A percentile compares a stretch with the other conserved stretches of the same genome.
phyloP scores from a whole-genome alignment of 2,113 vertebrate species.

The Rhinolophus ferrumequinum region DNA sequence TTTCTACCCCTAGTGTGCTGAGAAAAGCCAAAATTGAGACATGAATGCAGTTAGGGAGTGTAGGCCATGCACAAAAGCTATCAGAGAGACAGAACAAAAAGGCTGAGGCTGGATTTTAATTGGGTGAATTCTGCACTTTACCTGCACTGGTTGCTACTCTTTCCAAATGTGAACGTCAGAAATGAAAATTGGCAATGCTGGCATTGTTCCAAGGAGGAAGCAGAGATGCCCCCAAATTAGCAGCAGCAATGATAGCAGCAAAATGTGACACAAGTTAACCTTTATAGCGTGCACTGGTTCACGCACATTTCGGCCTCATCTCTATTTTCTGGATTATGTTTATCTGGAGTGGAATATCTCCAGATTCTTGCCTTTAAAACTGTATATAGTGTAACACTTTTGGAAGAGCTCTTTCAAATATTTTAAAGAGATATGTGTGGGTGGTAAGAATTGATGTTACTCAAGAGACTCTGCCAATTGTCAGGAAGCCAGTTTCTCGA shows the following conservation, averaged over 20 bases:
- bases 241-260: neutral
- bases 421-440: slow-evolving; percentile 2
- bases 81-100: neutral
- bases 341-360: neutral
- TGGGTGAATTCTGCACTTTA: neutral
- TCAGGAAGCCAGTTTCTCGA: slow-evolving; percentile 21
- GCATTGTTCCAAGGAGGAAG: neutral
- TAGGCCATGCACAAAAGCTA: neutral
- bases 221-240: neutral
- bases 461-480: slow-evolving; percentile 4
- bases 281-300: neutral
- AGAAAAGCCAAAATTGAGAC: neutral
- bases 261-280: neutral
- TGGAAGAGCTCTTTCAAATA: slow-evolving; percentile 28
- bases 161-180: slow-evolving; percentile 7
- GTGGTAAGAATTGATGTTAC: slow-evolving; percentile 25
- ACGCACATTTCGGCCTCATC: neutral
- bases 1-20: neutral
- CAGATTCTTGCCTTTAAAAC: slow-evolving; percentile 2
- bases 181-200: neutral
- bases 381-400: neutral
- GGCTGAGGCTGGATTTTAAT: neutral
- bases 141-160: neutral
- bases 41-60: neutral
- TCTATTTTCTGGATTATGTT: slow-evolving; percentile 1